Evolutionary conservation across 2,888 invertebrate genomes (phyloP).

Genomic region (Melanotus villosus): DNA sequence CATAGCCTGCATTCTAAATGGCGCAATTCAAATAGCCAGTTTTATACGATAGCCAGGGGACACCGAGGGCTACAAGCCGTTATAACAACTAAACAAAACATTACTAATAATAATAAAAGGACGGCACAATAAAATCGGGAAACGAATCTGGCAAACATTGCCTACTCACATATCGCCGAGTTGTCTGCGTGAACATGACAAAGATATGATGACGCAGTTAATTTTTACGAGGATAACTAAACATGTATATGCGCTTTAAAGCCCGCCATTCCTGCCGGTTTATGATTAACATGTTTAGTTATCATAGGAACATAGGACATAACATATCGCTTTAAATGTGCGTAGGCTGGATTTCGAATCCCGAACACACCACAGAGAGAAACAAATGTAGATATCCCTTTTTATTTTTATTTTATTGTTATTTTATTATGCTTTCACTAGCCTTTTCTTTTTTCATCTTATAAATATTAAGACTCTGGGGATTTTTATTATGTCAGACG

Average conservation of each 20-base stretch:
- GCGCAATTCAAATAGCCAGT: constrained; percentile 32
- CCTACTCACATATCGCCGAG: constrained; percentile 68
- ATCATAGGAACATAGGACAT: constrained; percentile 43
- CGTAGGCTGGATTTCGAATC: constrained; percentile 59
- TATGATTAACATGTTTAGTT: constrained; percentile 44
- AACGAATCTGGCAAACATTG: constrained; percentile 61
- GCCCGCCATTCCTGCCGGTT: neutral
- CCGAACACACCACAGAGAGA: constrained; percentile 53
- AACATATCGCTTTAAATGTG: constrained; percentile 51
- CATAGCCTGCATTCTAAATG: constrained; percentile 15
- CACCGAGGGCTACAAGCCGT: constrained; percentile 49
- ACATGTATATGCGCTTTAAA: constrained; percentile 35
- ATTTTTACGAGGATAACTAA: constrained; percentile 39
- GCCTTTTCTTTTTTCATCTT: no score
- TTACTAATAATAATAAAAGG: constrained; percentile 45
- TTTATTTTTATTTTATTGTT: no score
- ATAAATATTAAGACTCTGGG: no score
- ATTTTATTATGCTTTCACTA: no score
- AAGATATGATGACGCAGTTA: constrained; percentile 57
- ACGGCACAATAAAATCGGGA: constrained; percentile 58
- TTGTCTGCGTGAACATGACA: constrained; percentile 66
- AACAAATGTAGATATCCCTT: constrained; percentile 47
- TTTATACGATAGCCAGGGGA: constrained; percentile 44
- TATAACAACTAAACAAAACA: constrained; percentile 40
- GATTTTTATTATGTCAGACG: no score